phyloP scores from a whole-genome alignment of 2,888 invertebrate genomes.

The Acleris cristana region DNA sequence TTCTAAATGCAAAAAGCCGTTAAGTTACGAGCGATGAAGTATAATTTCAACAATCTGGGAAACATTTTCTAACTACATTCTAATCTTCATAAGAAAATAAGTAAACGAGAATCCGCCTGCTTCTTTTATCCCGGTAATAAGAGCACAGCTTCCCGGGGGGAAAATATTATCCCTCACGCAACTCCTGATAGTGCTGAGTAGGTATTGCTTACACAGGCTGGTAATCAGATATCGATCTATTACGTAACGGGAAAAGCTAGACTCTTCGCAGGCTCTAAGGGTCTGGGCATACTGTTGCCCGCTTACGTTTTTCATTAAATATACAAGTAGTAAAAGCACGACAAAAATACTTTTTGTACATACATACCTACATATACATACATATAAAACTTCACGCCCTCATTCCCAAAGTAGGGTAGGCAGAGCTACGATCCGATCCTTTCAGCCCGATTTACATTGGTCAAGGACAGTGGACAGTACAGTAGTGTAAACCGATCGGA shows the following conservation, averaged over 20 bases:
- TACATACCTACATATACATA: too few relatives aligned
- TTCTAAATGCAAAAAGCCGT: too few relatives aligned
- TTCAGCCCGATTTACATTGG: too few relatives aligned
- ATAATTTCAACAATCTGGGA: not conserved
- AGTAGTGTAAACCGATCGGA: too few relatives aligned
- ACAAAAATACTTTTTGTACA: too few relatives aligned
- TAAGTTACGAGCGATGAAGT: not conserved
- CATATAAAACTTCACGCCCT: too few relatives aligned
- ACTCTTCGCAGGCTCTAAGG: not conserved
- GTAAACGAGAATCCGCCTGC: not conserved
- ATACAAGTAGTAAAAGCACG: too few relatives aligned
- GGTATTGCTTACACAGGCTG: not conserved
- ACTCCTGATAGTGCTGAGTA: not conserved
- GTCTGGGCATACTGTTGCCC: not conserved
- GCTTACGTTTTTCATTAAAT: not conserved
- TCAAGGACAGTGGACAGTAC: too few relatives aligned
- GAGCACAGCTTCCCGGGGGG: not conserved
- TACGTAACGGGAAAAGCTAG: not conserved
- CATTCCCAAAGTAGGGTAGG: too few relatives aligned
- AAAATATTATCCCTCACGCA: constrained; percentile 1
- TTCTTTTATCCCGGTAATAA: not conserved
- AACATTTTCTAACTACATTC: not conserved
- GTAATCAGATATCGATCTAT: constrained; percentile 4
- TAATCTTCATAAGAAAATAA: too few relatives aligned
- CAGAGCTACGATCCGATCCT: too few relatives aligned